These are phyloP conservation scores for Drosophila vallismaia DNA, from an alignment of 2,888 invertebrate genomes.

Conservation along the genomic window DNA sequence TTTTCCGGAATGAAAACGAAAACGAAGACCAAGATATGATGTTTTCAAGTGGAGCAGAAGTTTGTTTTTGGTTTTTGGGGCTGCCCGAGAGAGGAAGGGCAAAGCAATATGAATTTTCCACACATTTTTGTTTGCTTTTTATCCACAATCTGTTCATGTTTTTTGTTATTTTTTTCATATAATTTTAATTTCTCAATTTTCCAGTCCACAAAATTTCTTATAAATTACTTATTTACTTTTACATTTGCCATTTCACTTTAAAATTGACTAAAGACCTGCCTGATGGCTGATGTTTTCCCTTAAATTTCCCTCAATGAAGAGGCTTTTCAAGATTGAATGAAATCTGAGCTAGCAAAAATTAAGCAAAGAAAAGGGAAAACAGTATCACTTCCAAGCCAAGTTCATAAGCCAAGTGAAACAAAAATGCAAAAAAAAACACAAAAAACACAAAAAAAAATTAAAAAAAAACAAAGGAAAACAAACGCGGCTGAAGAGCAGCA, in stretches of 20 bases:
- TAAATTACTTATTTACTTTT: conserved; percentile 6
- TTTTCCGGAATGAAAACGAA: conserved; percentile 24
- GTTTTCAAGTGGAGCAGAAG: conserved; percentile 14
- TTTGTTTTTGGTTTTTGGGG: neutral
- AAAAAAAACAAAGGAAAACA: neutral
- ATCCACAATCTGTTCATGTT: conserved; percentile 6
- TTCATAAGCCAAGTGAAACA: conserved; percentile 35
- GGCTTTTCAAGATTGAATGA: neutral
- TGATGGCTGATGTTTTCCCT: too few species aligned
- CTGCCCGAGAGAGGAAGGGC: neutral
- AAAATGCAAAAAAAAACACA: conserved; percentile 24
- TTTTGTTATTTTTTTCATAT: conserved; percentile 15
- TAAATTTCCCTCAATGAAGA: too few species aligned
- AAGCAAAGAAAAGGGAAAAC: conserved; percentile 9
- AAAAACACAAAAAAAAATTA: conserved; percentile 3
- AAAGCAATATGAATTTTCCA: conserved; percentile 6
- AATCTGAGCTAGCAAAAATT: conserved; percentile 11
- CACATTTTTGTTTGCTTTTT: conserved; percentile 6
- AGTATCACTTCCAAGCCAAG: conserved; percentile 27
- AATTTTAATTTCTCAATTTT: conserved; percentile 39
- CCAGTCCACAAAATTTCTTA: neutral
- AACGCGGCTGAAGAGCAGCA: conserved; percentile 18
- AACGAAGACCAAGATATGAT: neutral
- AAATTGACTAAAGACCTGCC: too few species aligned
- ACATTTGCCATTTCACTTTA: neutral